phyloP scores from a whole-genome alignment of 2,113 vertebrate species.

The Hippocampus zosterae region DNA sequence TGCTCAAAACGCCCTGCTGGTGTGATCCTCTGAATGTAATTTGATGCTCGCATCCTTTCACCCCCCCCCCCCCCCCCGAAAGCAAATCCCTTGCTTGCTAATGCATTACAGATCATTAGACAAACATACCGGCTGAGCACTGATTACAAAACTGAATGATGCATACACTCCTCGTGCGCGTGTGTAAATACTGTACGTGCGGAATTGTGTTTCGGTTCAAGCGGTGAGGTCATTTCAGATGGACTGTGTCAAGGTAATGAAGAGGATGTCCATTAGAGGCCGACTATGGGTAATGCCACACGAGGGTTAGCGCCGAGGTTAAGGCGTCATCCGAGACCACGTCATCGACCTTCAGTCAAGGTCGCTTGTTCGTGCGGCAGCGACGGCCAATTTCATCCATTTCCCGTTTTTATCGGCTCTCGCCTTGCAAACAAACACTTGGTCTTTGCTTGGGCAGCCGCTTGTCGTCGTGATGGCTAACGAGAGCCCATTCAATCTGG shows the following conservation, averaged over 20 bases:
- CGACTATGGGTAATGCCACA: slow-evolving; percentile 38
- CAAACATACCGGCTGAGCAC: slow-evolving; percentile 41
- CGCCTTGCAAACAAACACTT: not conserved
- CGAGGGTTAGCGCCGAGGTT: slow-evolving; percentile 22
- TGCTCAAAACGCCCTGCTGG: slow-evolving; percentile 15
- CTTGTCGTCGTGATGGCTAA: no score
- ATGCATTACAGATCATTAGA: slow-evolving; percentile 58
- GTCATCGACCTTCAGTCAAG: slow-evolving; percentile 26
- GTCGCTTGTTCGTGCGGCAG: not conserved
- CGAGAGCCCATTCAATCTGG: no score
- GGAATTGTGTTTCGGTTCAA: slow-evolving; percentile 7
- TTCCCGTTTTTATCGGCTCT: not conserved
- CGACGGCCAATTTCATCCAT: not conserved
- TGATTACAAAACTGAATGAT: slow-evolving; percentile 56
- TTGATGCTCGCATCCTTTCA: slow-evolving; percentile 22
- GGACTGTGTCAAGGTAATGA: slow-evolving; percentile 22
- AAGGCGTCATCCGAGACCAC: slow-evolving; percentile 14
- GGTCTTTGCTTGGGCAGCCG: not conserved
- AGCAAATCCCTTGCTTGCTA: slow-evolving; percentile 37
- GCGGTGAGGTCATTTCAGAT: slow-evolving; percentile 29
- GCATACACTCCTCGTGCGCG: slow-evolving; percentile 21
- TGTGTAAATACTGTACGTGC: slow-evolving; percentile 13
- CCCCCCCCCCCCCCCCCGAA: no score
- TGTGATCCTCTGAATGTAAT: slow-evolving; percentile 28
- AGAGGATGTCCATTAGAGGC: slow-evolving; percentile 40